A percentile compares a stretch with the other conserved stretches of the same genome.
Evolutionary conservation across 2,888 invertebrate species (phyloP).

Genomic region (Megamerina dolium): DNA sequence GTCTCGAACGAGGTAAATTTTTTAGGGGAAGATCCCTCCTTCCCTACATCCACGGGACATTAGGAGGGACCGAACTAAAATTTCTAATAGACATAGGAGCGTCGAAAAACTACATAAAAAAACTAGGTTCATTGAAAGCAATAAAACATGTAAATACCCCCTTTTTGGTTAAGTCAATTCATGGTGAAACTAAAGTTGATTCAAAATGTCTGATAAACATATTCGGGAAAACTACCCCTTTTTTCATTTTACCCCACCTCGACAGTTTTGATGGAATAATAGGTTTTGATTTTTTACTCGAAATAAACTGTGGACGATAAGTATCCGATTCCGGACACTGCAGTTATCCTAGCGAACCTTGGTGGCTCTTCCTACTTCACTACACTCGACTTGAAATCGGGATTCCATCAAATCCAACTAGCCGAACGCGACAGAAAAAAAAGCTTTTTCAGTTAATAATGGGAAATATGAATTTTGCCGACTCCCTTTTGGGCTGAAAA

Average conservation of each 20-base stretch:
- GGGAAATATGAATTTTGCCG: too few relatives aligned
- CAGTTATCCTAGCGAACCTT: conserved; percentile 14
- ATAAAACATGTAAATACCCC: conserved; percentile 9
- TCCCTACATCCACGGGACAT: conserved; percentile 1
- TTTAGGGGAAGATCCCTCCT: conserved; percentile 11
- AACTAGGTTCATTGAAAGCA: conserved; percentile 7
- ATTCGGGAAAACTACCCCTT: conserved; percentile 15
- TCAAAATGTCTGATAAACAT: conserved; percentile 17
- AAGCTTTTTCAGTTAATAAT: too few relatives aligned
- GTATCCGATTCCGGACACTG: conserved; percentile 18
- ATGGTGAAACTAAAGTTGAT: conserved; percentile 14
- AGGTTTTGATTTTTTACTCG: conserved; percentile 20
- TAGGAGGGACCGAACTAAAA: conserved; percentile 4
- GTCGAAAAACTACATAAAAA: conserved; percentile 19
- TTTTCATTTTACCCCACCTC: conserved; percentile 17
- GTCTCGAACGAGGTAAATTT: conserved; percentile 1
- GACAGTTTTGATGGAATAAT: conserved; percentile 20
- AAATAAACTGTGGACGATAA: conserved; percentile 19
- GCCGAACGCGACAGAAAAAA: conserved; percentile 18
- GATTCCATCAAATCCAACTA: conserved; percentile 17
- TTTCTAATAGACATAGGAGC: conserved; percentile 15
- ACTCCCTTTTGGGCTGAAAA: too few relatives aligned
- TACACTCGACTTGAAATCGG: conserved; percentile 19
- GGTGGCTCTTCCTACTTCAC: conserved; percentile 15
- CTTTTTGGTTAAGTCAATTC: conserved; percentile 16